A percentile compares a stretch with the other conserved stretches of the same genome.
These are phyloP conservation scores for Mythimna lalbum DNA, from an alignment of 2,888 invertebrate genomes.

Conservation along the genomic window DNA sequence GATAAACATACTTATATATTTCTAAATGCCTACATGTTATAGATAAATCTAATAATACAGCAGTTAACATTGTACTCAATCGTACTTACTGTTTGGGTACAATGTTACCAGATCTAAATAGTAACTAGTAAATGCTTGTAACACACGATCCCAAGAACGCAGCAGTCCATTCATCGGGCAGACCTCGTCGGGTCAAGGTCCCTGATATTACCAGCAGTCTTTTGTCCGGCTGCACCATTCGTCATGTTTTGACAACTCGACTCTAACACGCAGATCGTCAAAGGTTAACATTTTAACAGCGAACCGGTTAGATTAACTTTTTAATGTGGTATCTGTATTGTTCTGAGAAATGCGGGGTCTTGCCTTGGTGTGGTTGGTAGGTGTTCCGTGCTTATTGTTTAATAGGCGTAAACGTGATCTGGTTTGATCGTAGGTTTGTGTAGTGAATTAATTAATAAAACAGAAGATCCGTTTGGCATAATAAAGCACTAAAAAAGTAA, in stretches of 20 bases:
- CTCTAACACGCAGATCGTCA: slow-evolving; percentile 49
- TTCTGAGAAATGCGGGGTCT: slow-evolving; percentile 44
- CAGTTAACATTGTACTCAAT: slow-evolving; percentile 8
- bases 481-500: too few relatives aligned
- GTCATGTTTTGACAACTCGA: slow-evolving; percentile 66
- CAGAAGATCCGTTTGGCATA: too few relatives aligned
- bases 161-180: slow-evolving; percentile 44
- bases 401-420: background rate
- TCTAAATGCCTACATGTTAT: too few relatives aligned
- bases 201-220: slow-evolving; percentile 43
- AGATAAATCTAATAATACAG: too few relatives aligned
- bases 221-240: slow-evolving; percentile 63
- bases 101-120: too few relatives aligned
- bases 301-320: slow-evolving; percentile 51
- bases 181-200: slow-evolving; percentile 57
- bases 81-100: too few relatives aligned
- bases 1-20: too few relatives aligned
- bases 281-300: slow-evolving; percentile 59
- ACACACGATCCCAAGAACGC: slow-evolving; percentile 28
- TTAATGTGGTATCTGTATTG: slow-evolving; percentile 49
- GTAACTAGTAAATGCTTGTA: slow-evolving; percentile 3
- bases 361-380: slow-evolving; percentile 39
- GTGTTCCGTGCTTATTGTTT: background rate
- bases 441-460: too few relatives aligned
- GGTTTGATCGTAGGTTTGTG: background rate